Percentiles rank a stretch among this genome's conserved stretches.
These are phyloP conservation scores for Rhagium mordax DNA, from an alignment of 2,888 invertebrate species.

Conservation along the genomic window DNA sequence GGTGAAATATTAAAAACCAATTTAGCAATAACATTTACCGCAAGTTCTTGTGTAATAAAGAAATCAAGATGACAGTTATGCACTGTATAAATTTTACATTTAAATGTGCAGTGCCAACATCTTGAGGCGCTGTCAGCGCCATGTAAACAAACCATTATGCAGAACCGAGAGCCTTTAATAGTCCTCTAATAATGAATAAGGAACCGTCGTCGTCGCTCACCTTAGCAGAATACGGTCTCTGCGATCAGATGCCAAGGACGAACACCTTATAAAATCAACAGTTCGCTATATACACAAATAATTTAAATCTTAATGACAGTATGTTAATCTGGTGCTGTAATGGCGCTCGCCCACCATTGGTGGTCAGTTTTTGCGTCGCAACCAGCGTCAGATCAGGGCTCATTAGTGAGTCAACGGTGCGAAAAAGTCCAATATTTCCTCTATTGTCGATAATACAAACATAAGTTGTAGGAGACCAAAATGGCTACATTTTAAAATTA, in stretches of 20 bases:
- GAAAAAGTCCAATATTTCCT: too few relatives aligned
- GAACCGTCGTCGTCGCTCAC: slow-evolving; percentile 18
- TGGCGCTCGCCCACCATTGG: slow-evolving; percentile 28
- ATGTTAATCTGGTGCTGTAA: slow-evolving; percentile 23
- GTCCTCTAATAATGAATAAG: not conserved
- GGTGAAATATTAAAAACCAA: not conserved
- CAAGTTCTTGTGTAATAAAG: too few relatives aligned
- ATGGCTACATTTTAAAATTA: too few relatives aligned
- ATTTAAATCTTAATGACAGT: slow-evolving; percentile 35
- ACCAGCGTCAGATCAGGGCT: not conserved
- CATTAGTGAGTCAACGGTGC: too few relatives aligned
- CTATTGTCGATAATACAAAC: too few relatives aligned
- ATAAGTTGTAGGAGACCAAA: too few relatives aligned
- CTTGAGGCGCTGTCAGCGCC: slow-evolving; percentile 17
- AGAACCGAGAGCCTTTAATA: slow-evolving; percentile 1
- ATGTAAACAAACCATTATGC: slow-evolving; percentile 32
- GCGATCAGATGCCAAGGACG: slow-evolving; percentile 27
- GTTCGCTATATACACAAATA: slow-evolving; percentile 24
- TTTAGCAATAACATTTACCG: not conserved
- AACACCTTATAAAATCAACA: slow-evolving; percentile 25
- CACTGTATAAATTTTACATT: not conserved
- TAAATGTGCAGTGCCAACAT: slow-evolving; percentile 13
- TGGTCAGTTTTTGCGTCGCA: slow-evolving; percentile 5
- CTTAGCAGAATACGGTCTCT: slow-evolving; percentile 18
- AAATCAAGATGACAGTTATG: too few relatives aligned